These are phyloP conservation scores for Leuciscus waleckii DNA, from an alignment of 2,797 vertebrate genomes.

Conservation along the genomic window DNA sequence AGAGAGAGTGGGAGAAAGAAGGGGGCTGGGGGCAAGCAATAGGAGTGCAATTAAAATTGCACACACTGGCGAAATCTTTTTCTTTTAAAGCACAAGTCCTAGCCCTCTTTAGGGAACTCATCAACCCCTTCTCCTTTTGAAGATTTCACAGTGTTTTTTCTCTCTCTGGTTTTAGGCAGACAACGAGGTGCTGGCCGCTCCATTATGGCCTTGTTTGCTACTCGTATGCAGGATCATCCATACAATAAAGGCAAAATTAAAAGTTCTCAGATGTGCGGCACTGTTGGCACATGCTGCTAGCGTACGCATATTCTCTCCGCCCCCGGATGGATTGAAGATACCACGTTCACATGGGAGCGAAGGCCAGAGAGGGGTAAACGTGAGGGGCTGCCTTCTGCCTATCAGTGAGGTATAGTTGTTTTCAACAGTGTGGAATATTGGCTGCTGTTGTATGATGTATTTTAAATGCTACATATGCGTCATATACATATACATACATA, in stretches of 20 bases:
- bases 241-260: conserved; percentile 46
- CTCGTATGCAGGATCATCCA: conserved; percentile 47
- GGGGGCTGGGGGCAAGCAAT: conserved; percentile 73
- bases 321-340: conserved; percentile 38
- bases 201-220: conserved; percentile 62
- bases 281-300: conserved; percentile 35
- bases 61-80: conserved; percentile 79
- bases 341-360: conserved; percentile 34
- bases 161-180: conserved; percentile 71
- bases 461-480: background rate
- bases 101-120: conserved; percentile 79
- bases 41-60: conserved; percentile 85
- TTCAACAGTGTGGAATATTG: background rate
- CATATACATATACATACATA: too few species aligned
- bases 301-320: background rate
- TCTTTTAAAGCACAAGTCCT: conserved; percentile 77
- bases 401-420: background rate
- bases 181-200: conserved; percentile 66
- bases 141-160: conserved; percentile 70
- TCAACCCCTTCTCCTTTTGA: conserved; percentile 76
- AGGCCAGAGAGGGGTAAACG: background rate
- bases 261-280: conserved; percentile 40
- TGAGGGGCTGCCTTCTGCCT: background rate
- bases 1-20: conserved; percentile 70
- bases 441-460: conserved; percentile 1